A percentile compares a stretch with the other conserved stretches of the same genome.
Evolutionary conservation across 2,888 invertebrate genomes (phyloP).

Genomic region (Patella ulyssiponensis): DNA sequence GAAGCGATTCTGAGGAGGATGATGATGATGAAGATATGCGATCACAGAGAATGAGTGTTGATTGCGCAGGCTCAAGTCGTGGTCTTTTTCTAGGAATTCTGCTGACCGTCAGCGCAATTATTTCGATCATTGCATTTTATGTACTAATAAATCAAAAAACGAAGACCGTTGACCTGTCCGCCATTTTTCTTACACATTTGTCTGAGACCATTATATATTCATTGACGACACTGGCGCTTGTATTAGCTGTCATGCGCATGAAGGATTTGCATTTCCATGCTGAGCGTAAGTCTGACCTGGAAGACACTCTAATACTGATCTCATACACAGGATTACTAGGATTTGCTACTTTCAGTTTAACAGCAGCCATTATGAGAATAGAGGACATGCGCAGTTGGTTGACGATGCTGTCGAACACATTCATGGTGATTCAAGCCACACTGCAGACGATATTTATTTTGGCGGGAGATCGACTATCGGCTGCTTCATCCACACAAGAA

Average conservation of each 20-base stretch:
- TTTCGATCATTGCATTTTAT: conserved; percentile 86
- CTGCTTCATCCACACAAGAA: conserved; percentile 91
- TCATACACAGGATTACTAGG: conserved; percentile 93
- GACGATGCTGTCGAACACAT: conserved; percentile 89
- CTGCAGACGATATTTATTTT: conserved; percentile 80
- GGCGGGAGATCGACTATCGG: conserved; percentile 90
- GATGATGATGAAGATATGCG: conserved; percentile 31
- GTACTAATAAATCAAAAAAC: conserved; percentile 79
- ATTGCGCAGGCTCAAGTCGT: conserved; percentile 94
- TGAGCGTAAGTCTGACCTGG: conserved; percentile 47
- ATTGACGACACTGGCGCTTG: conserved; percentile 88
- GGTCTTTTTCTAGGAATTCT: conserved; percentile 77
- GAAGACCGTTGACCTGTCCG: conserved; percentile 84
- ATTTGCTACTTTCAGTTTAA: conserved; percentile 89
- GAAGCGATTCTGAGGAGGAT: conserved; percentile 25
- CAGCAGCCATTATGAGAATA: conserved; percentile 88
- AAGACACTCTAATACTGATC: conserved; percentile 81
- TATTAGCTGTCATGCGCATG: conserved; percentile 86
- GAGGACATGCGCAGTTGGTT: conserved; percentile 85
- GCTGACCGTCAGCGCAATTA: conserved; percentile 42
- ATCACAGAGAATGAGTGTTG: conserved; percentile 74
- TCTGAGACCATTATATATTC: conserved; percentile 90
- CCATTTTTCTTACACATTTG: conserved; percentile 92
- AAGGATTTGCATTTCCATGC: conserved; percentile 73
- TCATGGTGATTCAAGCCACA: conserved; percentile 91